Evolutionary conservation across 23 tunicate species (phyloP).

Genomic region (Clavelina lepadiformis): DNA sequence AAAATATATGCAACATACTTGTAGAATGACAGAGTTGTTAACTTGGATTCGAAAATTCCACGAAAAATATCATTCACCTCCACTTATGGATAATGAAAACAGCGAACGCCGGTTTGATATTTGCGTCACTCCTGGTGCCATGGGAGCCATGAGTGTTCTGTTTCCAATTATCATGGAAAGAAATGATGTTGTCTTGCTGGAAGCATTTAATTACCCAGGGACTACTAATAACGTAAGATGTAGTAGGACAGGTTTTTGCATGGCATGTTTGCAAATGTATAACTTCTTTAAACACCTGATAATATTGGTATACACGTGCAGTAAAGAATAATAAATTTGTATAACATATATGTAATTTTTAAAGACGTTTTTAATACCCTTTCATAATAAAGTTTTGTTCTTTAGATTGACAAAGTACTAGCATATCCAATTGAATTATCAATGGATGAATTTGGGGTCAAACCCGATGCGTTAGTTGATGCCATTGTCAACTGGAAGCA

Average conservation of each 20-base stretch:
- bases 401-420: not conserved
- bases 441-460: constrained; percentile 33
- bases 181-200: constrained; percentile 27
- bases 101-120: not conserved
- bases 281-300: too few species aligned
- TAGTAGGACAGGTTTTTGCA: too few species aligned
- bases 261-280: too few species aligned
- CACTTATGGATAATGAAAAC: constrained; percentile 3
- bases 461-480: constrained; percentile 20
- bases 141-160: constrained; percentile 38
- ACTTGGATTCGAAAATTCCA: constrained; percentile 8
- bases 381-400: too few species aligned
- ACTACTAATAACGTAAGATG: too few species aligned
- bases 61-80: constrained; percentile 16
- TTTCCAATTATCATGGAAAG: constrained; percentile 3
- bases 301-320: too few species aligned
- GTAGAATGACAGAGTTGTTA: constrained; percentile 10
- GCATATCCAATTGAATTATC: constrained; percentile 7
- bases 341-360: too few species aligned
- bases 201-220: constrained; percentile 24
- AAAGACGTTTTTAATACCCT: too few species aligned
- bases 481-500: constrained; percentile 12
- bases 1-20: too few species aligned
- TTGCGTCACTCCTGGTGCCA: constrained; percentile 9
- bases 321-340: too few species aligned